Base-by-base conservation (phyloP, 2,797 vertebrate genomes). In the Malurus leucopterus region DNA sequence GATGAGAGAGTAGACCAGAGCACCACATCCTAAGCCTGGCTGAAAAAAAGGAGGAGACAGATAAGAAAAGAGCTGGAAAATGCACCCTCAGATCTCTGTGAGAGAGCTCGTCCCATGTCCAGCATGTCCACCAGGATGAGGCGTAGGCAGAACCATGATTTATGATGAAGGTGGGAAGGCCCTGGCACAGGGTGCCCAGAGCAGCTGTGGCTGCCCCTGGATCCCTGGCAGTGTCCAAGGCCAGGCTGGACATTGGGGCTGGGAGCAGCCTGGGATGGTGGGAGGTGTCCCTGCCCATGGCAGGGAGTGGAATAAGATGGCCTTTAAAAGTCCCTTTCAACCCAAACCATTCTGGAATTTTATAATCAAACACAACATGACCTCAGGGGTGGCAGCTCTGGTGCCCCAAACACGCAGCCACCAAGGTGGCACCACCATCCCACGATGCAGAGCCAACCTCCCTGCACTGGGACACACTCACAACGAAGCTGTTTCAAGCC, bases 231-330 rank as follows among this genome's bases (percentile, higher is more conserved):
- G 9, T 43, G 24, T 1, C 32, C 21, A 3, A 46, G 43, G 26
- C 2, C 43, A 61, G 21, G 41, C 0, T 81, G 74, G 46, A 49
- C 0, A 0, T 5, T 36, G 36, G 34, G 10, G 23, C 5, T 62
- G 14, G 51, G 46, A 78, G 38, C 47, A n/a, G 0, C 15, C 9
- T 59, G 20, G 2, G 20, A 1, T 0, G 2, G 29, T 2, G 13
- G 27, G 9, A 61, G 20, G 3, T 49, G 50, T 26, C 38, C 24
- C 55, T 85, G 27, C 4, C 2, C 11, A 5, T 2, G 0, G 17
- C 30, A 46, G 30, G 4, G 29, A 9, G 1, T 72, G 15, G 17
- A n/a, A 32, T 5, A 1, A 8, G 6, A 11, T 0, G 4, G 2
- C 2, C 8, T 55, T 12, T 1, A 30, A 40, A 63, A 8, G 15